Conservation (phyloP, 2,888 invertebrate species). For the Anodontia alba region DNA sequence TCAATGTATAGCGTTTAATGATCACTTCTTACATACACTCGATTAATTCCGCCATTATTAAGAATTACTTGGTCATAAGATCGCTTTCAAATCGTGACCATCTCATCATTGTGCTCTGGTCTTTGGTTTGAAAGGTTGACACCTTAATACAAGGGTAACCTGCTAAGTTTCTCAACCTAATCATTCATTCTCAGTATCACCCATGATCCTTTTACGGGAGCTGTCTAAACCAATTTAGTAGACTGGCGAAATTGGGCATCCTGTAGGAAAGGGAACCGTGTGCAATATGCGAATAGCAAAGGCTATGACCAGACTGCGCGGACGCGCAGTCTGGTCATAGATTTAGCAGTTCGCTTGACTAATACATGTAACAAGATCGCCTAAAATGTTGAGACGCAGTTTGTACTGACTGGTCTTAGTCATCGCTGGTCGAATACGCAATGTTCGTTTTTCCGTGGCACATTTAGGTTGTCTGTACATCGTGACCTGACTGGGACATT, state of each 20-base stretch:
- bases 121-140: not conserved
- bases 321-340: too few relatives aligned
- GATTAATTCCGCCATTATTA: constrained; percentile 3
- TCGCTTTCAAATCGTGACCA: not conserved
- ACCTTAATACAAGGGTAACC: not conserved
- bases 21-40: constrained; percentile 10
- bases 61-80: constrained; percentile 15
- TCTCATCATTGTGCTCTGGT: not conserved
- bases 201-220: not conserved
- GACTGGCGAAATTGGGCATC: not conserved
- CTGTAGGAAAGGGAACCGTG: too few relatives aligned
- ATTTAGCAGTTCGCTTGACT: too few relatives aligned
- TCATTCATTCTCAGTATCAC: not conserved
- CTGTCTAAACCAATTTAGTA: not conserved
- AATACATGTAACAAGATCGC: too few relatives aligned
- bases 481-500: too few relatives aligned
- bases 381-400: too few relatives aligned
- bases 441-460: too few relatives aligned
- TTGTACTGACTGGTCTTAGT: too few relatives aligned
- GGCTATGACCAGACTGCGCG: too few relatives aligned
- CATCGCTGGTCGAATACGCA: too few relatives aligned
- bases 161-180: not conserved
- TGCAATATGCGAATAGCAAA: too few relatives aligned
- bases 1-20: not conserved
- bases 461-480: too few relatives aligned